A percentile compares a stretch with the other conserved stretches of the same genome.
These are phyloP conservation scores for Australoheros facetus DNA, from an alignment of 2,797 vertebrate species.

Conservation along the genomic window DNA sequence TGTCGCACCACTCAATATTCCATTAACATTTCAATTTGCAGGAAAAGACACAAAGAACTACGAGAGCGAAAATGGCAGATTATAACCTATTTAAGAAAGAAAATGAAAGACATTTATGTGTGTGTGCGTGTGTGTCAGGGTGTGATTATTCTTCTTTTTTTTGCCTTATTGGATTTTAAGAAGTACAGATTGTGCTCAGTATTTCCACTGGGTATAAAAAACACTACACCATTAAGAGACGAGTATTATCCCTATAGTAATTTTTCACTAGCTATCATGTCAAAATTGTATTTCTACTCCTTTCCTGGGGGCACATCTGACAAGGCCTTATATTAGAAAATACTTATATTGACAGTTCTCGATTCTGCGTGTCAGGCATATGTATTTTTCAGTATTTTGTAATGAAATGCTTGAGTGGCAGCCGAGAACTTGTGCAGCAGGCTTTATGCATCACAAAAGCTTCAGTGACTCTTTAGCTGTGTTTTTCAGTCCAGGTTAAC, in stretches of 20 bases:
- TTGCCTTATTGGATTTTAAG: neutral
- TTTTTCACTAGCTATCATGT: constrained; percentile 23
- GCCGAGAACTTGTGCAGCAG: neutral
- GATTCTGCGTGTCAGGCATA: constrained; percentile 4
- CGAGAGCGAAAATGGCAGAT: constrained; percentile 10
- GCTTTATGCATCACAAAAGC: constrained; percentile 8
- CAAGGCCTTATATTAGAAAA: constrained; percentile 19
- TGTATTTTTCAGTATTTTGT: constrained; percentile 4
- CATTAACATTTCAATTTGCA: constrained; percentile 59
- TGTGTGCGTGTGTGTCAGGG: neutral
- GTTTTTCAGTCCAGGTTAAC: neutral
- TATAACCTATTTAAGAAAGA: constrained; percentile 20
- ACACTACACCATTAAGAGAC: neutral
- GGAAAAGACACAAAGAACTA: constrained; percentile 24
- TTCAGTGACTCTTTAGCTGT: neutral
- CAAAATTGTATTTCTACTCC: neutral
- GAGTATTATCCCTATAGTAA: neutral
- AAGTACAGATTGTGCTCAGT: neutral
- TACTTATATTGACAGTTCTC: constrained; percentile 33
- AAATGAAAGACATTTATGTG: neutral
- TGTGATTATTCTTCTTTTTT: constrained; percentile 1
- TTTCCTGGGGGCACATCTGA: constrained; percentile 14
- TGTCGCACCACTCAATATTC: constrained; percentile 48
- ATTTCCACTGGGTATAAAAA: neutral
- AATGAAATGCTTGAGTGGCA: constrained; percentile 7